A percentile compares a stretch with the other conserved stretches of the same genome.
These are phyloP conservation scores for Chrysaora quinquecirrha DNA, from an alignment of 30 jellyfish, hydroid and myxozoan genomes.

Conservation along the genomic window DNA sequence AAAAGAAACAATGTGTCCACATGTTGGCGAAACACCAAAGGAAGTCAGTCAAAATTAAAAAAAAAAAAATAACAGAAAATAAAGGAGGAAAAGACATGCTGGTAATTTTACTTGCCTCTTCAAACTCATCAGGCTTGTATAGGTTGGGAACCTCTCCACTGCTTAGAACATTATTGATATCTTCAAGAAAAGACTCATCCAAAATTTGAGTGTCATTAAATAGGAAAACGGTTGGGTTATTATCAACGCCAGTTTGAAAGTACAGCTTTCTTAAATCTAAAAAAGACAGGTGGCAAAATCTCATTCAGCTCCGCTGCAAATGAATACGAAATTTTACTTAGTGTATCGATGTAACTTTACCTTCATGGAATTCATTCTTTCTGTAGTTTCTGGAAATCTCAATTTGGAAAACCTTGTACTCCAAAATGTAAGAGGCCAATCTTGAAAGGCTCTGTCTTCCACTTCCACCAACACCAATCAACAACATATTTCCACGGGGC, in stretches of 20 bases:
- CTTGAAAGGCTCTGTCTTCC: slow-evolving; percentile 92
- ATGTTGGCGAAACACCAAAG: too few relatives aligned
- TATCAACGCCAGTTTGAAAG: slow-evolving; percentile 91
- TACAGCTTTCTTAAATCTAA: slow-evolving; percentile 85
- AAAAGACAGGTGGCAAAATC: neutral
- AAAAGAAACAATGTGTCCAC: too few relatives aligned
- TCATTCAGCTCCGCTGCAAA: too few relatives aligned
- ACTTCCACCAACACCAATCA: slow-evolving; percentile 98
- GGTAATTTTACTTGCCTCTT: slow-evolving; percentile 72
- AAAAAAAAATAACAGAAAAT: too few relatives aligned
- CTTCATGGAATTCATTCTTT: slow-evolving; percentile 92
- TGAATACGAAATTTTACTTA: too few relatives aligned
- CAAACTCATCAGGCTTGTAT: slow-evolving; percentile 90
- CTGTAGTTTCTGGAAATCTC: slow-evolving; percentile 94
- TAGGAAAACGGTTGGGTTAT: slow-evolving; percentile 87
- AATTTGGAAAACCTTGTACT: slow-evolving; percentile 82
- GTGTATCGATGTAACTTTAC: too few relatives aligned
- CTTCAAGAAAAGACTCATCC: slow-evolving; percentile 94
- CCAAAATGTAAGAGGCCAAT: slow-evolving; percentile 83
- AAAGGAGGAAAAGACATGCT: too few relatives aligned
- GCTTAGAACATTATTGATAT: slow-evolving; percentile 90
- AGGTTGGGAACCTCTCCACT: slow-evolving; percentile 99
- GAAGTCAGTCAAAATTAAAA: too few relatives aligned
- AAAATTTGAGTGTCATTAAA: slow-evolving; percentile 96
- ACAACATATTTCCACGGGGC: slow-evolving; percentile 96